phyloP scores from a whole-genome alignment of 1,140 invertebrate species.

The Tetramorium simillimum region DNA sequence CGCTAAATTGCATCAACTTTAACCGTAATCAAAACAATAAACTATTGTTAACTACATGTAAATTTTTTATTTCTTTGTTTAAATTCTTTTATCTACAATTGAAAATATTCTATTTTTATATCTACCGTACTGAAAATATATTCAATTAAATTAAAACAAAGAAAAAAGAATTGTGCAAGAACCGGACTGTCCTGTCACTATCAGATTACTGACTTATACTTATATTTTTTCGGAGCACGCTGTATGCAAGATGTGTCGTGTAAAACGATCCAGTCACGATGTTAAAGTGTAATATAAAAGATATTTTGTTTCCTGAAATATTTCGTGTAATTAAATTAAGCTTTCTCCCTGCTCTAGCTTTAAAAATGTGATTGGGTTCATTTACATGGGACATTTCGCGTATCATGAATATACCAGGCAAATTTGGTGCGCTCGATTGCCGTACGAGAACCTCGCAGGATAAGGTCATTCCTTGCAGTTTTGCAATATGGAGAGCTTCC shows the following conservation, averaged over 20 bases:
- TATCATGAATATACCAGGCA: background rate
- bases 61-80: constrained; percentile 4
- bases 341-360: background rate
- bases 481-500: background rate
- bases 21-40: constrained; percentile 13
- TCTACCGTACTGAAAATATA: background rate
- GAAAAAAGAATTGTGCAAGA: background rate
- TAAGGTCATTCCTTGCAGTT: background rate
- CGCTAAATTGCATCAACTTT: background rate
- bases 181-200: background rate
- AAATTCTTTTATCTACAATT: background rate
- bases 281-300: constrained; percentile 10
- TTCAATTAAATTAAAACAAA: constrained; percentile 1
- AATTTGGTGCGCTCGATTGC: constrained; percentile 46
- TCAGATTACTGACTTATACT: background rate
- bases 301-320: background rate
- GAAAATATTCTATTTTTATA: constrained; percentile 3
- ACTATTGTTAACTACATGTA: background rate
- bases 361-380: background rate
- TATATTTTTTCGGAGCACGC: constrained; percentile 8
- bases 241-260: background rate
- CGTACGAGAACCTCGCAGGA: constrained; percentile 30
- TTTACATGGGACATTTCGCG: constrained; percentile 18
- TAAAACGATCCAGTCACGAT: background rate
- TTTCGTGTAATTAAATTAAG: background rate